Evolutionary conservation across 2,888 invertebrate species (phyloP), one percentile per base, ranked within the genome.

Genomic region (Thereva nobilitata): DNA sequence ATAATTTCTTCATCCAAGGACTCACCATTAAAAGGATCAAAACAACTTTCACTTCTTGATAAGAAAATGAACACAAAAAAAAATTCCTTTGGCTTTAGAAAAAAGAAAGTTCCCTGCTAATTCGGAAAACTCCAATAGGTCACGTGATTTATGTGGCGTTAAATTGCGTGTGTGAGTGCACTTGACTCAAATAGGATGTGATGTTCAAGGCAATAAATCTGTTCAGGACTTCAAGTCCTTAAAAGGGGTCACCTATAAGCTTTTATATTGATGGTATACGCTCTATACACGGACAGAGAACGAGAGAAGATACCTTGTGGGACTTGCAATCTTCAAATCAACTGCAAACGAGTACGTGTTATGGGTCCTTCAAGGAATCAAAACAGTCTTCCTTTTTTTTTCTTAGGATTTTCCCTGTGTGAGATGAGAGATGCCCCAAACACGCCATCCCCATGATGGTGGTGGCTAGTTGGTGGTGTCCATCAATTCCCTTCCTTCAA

Each of bases 81-180:
- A 23, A 23, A 23, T 23, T 23, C 23, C 23, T 23, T 23, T 23
- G 23, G 23, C 23, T 23, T 23, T 23, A 1, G 23, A 23, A 2
- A 23, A 23, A 23, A 23, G 2, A 23, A 23, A 23, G 23, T 23
- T 23, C 10, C 35, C 10, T 23, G 7, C 23, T 34, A 23, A 23
- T 35, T n/a, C 5, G 35, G 49, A 37, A 59, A 59, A 47, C 49
- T 45, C 47, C 59, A 59, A 59, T 59, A 59, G 59, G 59, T 59
- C 59, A 59, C 59, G 59, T 59, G 59, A 45, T 59, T 59, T 59
- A 59, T 59, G 59, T 59, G 49, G 59, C 59, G 59, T 59, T 59
- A 59, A 59, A 59, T 59, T 59, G 59, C 59, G 59, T 59, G 59
- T 59, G 59, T 47, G 38, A 59, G 59, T 59, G 59, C 47, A 59